These are phyloP conservation scores for Agriopis marginaria DNA, from an alignment of 2,888 invertebrate species.

Conservation along the genomic window DNA sequence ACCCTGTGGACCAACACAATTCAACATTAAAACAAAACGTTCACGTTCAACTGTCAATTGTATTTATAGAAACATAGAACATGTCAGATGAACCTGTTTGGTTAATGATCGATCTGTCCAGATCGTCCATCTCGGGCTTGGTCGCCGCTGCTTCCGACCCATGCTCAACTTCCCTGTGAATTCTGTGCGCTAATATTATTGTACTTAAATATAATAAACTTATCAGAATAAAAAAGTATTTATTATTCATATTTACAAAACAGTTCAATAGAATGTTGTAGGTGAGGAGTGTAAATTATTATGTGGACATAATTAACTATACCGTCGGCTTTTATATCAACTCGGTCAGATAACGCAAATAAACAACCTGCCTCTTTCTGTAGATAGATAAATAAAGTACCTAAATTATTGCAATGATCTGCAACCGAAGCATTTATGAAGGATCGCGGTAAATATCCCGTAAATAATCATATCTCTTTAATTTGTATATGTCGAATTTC, in stretches of 20 bases:
- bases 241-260: neutral
- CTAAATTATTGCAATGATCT: too few relatives aligned
- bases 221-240: conserved; percentile 3
- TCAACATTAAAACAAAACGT: neutral
- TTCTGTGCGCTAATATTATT: neutral
- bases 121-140: neutral
- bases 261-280: neutral
- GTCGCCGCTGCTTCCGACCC: neutral
- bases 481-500: too few relatives aligned
- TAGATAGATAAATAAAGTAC: neutral
- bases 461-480: too few relatives aligned
- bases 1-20: neutral
- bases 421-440: too few relatives aligned
- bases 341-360: neutral
- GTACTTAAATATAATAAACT: conserved; percentile 1
- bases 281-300: neutral
- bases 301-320: neutral
- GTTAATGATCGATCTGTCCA: neutral
- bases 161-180: neutral
- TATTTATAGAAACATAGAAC: neutral
- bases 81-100: neutral
- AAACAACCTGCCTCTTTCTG: neutral
- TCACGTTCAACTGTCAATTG: too few relatives aligned
- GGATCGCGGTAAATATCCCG: too few relatives aligned
- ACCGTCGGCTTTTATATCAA: neutral